Evolutionary conservation across 2,797 vertebrate genomes (phyloP), one percentile per base, ranked within the genome.

Genomic region (Mus caroli): DNA sequence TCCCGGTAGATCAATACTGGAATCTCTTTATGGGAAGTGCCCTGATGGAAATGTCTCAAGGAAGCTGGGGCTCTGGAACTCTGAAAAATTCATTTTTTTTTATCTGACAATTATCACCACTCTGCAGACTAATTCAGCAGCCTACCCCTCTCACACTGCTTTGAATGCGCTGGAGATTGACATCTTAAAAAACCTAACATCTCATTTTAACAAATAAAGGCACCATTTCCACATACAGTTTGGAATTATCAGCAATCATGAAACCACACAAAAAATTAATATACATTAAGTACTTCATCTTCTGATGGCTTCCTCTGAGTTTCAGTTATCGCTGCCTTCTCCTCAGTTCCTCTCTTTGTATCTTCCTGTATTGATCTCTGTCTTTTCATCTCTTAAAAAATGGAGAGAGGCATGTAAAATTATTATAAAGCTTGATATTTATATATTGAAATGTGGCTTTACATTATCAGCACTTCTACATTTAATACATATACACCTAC

Each of bases 331-430:
- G 98, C 98, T 94, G 98, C 98, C 97, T 99, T 98, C 97, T 99
- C 99, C 98, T 99, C 99, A 97, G 98, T 99, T 83, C 98, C 98
- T 98, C 98, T 99, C 98, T 99, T 99, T 98, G 99, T 99, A 98
- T 99, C 99, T 98, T 99, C 99, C 93, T 99, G 99, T 97, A 99
- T 98, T 97, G 99, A 99, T 98, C 99, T 99, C 98, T 99, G 99
- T 98, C 99, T 99, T 99, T 99, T 99, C 98, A 99, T 99, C 98
- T 99, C 99, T 99, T 98, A 98, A 97, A 98, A 97, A 92, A 94
- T 98, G 94, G 95, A 93, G 97, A 91, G 97, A 98, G 97, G 98
- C 98, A 98, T 98, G 98, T 98, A 98, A 98, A 98, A 98, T 98
- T 98, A 99, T 98, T 98, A 98, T 98, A 98, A 98, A 98, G 97